Base-by-base conservation (phyloP, 2,113 vertebrate species). In the Leucopsar rothschildi region DNA sequence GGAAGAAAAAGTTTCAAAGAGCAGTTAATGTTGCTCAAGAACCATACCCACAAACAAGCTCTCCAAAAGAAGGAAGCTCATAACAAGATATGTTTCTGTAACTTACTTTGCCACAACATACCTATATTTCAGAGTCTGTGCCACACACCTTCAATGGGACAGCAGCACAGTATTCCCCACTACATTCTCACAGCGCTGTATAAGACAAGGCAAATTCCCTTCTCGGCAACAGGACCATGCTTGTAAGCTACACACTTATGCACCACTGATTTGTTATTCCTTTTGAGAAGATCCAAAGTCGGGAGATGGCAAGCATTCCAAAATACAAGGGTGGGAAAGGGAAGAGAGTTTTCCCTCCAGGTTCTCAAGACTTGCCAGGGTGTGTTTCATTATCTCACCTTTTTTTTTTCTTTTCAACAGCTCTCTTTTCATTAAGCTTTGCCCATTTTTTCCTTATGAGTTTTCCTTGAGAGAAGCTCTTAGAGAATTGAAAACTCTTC, bases 261-360 rank as follows among this genome's bases (percentile, higher is more conserved):
- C 77, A 69, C 70, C 73, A 65, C 31, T 57, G 37, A 85, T 56
- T 82, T 82, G 53, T 19, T 92, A 86, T 76, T 95, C 86, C 84
- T 45, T 92, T 78, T 84, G 80, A 88, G 83, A 50, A 75, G 65
- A 90, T 88, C 40, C 86, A 89, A 92, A 81, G 53, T 6, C 23
- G 3, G 3, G 49, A 89, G 82, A 84, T 11, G 10, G 66, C 42
- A 88, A 91, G 77, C 4, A 0, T 91, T 93, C 91, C 73, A 85
- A 85, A 85, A 92, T 29, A 65, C 29, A 50, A 69, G 86, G 69
- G 77, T 93, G 94, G 94, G 89, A 95, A 93, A 90, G 12, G 5
- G 49, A 92, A 91, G 86, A 37, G 78, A 96, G 89, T 82, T 93
- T 92, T 92, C 86, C 81, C 88, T 92, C 69, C 77, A 92, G 86